A percentile compares a stretch with the other conserved stretches of the same genome.
phyloP scores from a whole-genome alignment of 2,888 invertebrate genomes.

The Napeogenes inachia region DNA sequence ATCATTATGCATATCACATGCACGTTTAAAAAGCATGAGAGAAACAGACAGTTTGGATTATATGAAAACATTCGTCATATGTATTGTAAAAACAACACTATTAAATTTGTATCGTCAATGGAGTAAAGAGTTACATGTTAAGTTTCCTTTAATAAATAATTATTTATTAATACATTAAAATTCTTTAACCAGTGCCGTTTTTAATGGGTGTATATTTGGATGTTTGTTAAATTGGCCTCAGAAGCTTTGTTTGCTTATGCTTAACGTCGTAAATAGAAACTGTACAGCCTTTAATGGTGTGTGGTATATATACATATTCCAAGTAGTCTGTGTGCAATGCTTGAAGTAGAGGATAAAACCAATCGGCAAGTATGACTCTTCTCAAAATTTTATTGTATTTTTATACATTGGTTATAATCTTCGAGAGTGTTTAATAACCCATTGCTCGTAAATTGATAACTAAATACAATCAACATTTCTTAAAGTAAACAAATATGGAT shows the following conservation, averaged over 20 bases:
- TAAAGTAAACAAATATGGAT: too few relatives aligned
- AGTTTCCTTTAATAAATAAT: too few relatives aligned
- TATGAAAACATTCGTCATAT: too few relatives aligned
- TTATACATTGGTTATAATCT: too few relatives aligned
- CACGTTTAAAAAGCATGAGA: background rate
- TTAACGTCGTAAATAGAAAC: constrained; percentile 2
- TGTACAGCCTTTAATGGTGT: constrained; percentile 1
- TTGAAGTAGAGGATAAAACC: background rate
- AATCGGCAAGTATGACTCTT: background rate
- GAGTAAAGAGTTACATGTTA: too few relatives aligned
- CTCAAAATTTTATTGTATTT: too few relatives aligned
- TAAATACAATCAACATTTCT: too few relatives aligned
- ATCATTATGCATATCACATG: background rate
- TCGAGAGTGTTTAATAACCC: too few relatives aligned
- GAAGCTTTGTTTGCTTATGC: constrained; percentile 5
- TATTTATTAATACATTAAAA: background rate
- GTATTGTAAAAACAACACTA: too few relatives aligned
- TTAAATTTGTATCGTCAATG: too few relatives aligned
- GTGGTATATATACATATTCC: background rate
- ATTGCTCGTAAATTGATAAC: too few relatives aligned
- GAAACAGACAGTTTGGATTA: background rate
- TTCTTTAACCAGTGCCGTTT: background rate
- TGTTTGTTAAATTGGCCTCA: background rate
- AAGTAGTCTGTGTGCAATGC: constrained; percentile 7
- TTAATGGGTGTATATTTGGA: background rate